Evolutionary conservation across 2,113 vertebrate genomes (phyloP).

Genomic region (Ramphastos sulfuratus): DNA sequence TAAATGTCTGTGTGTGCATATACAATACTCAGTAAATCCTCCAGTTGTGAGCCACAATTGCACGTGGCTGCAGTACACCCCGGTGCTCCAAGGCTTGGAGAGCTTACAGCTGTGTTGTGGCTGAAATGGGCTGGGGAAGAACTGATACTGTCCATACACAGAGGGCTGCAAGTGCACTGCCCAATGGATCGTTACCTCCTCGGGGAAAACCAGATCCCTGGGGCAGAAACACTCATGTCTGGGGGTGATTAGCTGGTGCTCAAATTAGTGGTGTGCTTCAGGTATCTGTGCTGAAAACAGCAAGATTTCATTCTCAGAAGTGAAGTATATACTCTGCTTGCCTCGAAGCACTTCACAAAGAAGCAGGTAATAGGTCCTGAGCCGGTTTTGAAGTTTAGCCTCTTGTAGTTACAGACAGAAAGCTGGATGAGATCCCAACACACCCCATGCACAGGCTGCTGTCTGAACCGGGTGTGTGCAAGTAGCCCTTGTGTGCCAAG

Average conservation of each 20-base stretch:
- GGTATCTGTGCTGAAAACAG: neutral
- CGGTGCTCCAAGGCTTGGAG: neutral
- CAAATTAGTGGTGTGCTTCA: neutral
- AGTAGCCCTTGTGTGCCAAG: neutral
- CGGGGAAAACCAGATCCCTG: neutral
- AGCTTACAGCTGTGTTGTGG: neutral
- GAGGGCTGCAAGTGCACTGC: neutral
- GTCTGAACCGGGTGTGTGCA: fast-evolving
- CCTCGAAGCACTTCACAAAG: neutral
- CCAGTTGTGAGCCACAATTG: neutral
- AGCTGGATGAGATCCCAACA: neutral
- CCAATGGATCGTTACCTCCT: neutral
- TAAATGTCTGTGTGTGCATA: neutral
- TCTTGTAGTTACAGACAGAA: neutral
- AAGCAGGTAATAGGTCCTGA: neutral
- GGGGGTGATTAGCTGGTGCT: neutral
- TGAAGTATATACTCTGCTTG: neutral
- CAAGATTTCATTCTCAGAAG: neutral
- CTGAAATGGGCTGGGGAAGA: neutral
- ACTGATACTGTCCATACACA: neutral
- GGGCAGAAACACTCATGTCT: neutral
- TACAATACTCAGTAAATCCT: neutral
- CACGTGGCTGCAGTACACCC: neutral
- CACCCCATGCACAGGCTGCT: fast-evolving
- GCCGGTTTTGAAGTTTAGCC: neutral